Evolutionary conservation across 2,113 vertebrate genomes (phyloP).

Genomic region (Hipposideros armiger): DNA sequence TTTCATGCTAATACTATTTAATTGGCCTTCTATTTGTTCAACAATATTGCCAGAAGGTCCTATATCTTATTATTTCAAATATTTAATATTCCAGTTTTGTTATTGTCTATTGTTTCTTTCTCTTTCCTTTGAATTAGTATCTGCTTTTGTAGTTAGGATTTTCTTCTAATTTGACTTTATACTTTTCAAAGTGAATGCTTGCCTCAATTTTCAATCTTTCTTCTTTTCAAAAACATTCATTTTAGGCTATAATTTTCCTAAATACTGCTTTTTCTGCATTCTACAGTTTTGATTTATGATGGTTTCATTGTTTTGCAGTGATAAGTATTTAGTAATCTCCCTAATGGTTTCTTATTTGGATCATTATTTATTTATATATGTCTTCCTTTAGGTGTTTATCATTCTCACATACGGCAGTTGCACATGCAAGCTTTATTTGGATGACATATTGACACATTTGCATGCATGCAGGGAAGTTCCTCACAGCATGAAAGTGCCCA

Average conservation of each 20-base stretch:
- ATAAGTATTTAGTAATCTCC: constrained; percentile 5
- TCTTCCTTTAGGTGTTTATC: not conserved
- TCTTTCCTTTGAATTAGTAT: not conserved
- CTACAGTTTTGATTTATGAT: not conserved
- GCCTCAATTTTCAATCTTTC: constrained; percentile 24
- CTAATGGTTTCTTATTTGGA: not conserved
- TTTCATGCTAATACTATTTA: not conserved
- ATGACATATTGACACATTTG: not conserved
- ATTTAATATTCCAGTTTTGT: not conserved
- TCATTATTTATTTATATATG: not conserved
- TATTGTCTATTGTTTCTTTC: not conserved
- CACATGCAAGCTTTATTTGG: not conserved
- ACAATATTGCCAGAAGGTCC: not conserved
- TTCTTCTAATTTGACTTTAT: not conserved
- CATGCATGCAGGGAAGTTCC: not conserved
- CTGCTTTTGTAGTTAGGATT: not conserved
- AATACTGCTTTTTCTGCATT: constrained; percentile 22
- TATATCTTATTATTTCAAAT: not conserved
- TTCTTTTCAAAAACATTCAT: constrained; percentile 41
- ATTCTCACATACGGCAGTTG: not conserved
- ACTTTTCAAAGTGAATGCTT: constrained; percentile 22
- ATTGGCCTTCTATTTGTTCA: not conserved
- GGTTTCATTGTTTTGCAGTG: not conserved
- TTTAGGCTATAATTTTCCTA: not conserved
- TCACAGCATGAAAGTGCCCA: not conserved